phyloP scores from a whole-genome alignment of 2,113 vertebrate genomes.

The Sinosuthora webbiana region DNA sequence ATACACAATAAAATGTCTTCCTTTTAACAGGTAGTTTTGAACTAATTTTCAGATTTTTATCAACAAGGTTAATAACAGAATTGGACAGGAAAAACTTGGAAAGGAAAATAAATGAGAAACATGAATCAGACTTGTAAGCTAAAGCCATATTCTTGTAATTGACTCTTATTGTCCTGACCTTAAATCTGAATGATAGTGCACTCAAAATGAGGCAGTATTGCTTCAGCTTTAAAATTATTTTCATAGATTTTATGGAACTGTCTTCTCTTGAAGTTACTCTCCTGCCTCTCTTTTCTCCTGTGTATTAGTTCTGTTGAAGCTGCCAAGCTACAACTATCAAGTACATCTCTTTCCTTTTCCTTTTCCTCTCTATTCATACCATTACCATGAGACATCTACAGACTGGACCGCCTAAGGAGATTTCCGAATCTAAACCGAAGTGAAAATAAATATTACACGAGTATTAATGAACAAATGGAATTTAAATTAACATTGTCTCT shows the following conservation, averaged over 20 bases:
- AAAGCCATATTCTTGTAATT: neutral
- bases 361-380: neutral
- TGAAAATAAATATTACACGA: conserved; percentile 12
- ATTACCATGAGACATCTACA: neutral
- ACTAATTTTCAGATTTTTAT: neutral
- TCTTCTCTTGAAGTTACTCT: conserved; percentile 10
- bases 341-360: neutral
- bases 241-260: neutral
- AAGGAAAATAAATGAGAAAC: neutral
- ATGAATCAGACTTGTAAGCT: neutral
- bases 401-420: neutral
- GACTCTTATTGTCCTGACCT: neutral
- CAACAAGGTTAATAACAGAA: neutral
- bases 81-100: neutral
- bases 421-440: neutral
- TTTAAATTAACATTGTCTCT: conserved; percentile 21
- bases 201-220: neutral
- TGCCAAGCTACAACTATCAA: neutral
- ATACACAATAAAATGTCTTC: neutral
- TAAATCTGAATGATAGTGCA: neutral
- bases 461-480: conserved; percentile 33
- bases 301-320: conserved; percentile 10
- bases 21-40: neutral
- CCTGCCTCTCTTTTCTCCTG: conserved; percentile 5
- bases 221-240: conserved; percentile 24